A percentile compares a stretch with the other conserved stretches of the same genome.
Evolutionary conservation across 53 echinoderm and acorn worm species (phyloP).

Genomic region (Crossaster papposus): DNA sequence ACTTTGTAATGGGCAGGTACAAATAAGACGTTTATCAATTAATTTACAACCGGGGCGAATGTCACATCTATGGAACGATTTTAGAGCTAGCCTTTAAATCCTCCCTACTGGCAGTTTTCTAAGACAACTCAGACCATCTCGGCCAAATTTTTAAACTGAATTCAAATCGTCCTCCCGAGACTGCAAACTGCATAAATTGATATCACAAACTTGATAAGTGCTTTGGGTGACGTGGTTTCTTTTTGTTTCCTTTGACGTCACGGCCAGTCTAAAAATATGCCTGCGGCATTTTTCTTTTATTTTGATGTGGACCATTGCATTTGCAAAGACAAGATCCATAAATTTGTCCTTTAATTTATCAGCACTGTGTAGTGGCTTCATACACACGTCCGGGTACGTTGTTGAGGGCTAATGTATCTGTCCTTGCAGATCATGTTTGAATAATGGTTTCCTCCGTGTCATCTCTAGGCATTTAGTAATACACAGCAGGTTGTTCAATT

Average conservation of each 20-base stretch:
- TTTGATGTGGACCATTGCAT: background rate
- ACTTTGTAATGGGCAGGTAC: background rate
- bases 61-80: background rate
- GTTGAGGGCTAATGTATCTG: too few species aligned
- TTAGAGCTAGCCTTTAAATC: background rate
- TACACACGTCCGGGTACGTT: background rate
- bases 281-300: background rate
- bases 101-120: background rate
- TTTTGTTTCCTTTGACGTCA: conserved; percentile 6
- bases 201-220: conserved; percentile 34
- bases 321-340: background rate
- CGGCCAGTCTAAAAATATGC: background rate
- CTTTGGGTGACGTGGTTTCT: background rate
- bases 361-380: background rate
- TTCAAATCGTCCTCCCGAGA: conserved; percentile 14
- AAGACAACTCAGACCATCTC: background rate
- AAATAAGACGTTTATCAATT: background rate
- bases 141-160: background rate
- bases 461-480: background rate
- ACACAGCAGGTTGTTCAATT: too few species aligned
- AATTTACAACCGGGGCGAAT: background rate
- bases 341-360: background rate
- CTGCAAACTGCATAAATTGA: conserved; percentile 18
- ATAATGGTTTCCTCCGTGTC: background rate
- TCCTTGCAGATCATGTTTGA: background rate